These are phyloP conservation scores for Crioceris asparagi DNA, from an alignment of 2,888 invertebrate genomes.

Conservation along the genomic window DNA sequence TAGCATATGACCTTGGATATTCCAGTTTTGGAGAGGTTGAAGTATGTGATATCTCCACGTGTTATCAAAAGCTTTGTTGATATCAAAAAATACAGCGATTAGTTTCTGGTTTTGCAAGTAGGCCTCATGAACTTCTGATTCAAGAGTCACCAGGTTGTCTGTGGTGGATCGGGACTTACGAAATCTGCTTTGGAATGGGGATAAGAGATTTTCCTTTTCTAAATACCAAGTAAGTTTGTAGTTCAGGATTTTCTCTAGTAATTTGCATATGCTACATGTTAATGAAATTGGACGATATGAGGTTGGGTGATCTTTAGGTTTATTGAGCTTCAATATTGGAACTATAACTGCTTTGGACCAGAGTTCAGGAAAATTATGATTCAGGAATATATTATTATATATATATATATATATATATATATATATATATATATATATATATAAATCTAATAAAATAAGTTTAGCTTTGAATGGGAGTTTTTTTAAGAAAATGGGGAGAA, in stretches of 20 bases:
- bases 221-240: conserved; percentile 1
- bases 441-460: conserved; percentile 1
- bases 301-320: conserved; percentile 1
- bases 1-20: too few species aligned
- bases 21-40: too few species aligned
- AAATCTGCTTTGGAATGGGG: conserved; percentile 1
- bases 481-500: conserved; percentile 5
- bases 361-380: background rate
- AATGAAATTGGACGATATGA: conserved; percentile 7
- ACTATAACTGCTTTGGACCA: conserved; percentile 4
- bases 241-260: conserved; percentile 6
- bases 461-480: conserved; percentile 2
- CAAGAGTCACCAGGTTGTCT: conserved; percentile 4
- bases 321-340: conserved; percentile 4
- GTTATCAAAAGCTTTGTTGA: too few species aligned
- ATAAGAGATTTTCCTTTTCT: conserved; percentile 1
- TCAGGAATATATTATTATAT: conserved; percentile 2
- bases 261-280: conserved; percentile 2
- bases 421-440: too few species aligned
- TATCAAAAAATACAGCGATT: too few species aligned
- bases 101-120: too few species aligned
- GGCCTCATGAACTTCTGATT: too few species aligned
- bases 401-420: too few species aligned
- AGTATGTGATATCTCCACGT: too few species aligned
- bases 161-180: conserved; percentile 1